These are phyloP conservation scores for Myripristis jacobus DNA, from an alignment of 2,797 vertebrate species.

Conservation along the genomic window DNA sequence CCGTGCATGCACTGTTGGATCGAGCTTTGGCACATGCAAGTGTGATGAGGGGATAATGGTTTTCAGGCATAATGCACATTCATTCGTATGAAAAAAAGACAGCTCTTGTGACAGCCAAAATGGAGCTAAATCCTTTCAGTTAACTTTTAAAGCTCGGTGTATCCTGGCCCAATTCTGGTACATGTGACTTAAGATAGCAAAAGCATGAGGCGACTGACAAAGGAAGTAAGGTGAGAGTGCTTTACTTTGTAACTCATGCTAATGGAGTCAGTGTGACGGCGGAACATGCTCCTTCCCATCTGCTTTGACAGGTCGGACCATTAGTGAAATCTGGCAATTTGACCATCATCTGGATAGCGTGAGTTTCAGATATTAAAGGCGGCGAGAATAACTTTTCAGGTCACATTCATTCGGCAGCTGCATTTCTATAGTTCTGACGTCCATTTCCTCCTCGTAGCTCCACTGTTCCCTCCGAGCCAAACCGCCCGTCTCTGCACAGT, in stretches of 20 bases:
- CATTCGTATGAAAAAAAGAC: conserved; percentile 12
- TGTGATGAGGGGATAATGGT: neutral
- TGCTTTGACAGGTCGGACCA: conserved; percentile 57
- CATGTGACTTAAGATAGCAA: conserved; percentile 7
- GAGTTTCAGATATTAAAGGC: conserved; percentile 38
- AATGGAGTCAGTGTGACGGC: conserved; percentile 63
- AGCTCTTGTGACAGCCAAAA: conserved; percentile 1
- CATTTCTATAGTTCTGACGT: conserved; percentile 12
- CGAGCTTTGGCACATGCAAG: neutral
- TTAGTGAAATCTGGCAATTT: conserved; percentile 70
- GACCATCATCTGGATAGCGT: conserved; percentile 45
- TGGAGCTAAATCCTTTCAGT: conserved; percentile 7
- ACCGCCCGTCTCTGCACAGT: conserved; percentile 7
- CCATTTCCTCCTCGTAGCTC: conserved; percentile 10
- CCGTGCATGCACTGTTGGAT: neutral
- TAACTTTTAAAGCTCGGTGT: neutral
- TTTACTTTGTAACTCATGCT: conserved; percentile 64
- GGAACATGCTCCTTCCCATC: conserved; percentile 38
- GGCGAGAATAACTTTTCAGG: conserved; percentile 20
- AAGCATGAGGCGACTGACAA: conserved; percentile 18
- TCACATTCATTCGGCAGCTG: conserved; percentile 12
- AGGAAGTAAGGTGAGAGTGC: conserved; percentile 57
- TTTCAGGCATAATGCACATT: neutral
- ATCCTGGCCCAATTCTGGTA: neutral
- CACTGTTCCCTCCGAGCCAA: neutral